Percentiles rank a stretch among this genome's conserved stretches.
These are phyloP conservation scores for Tor tambroides DNA, from an alignment of 2,113 vertebrate species.

Conservation along the genomic window DNA sequence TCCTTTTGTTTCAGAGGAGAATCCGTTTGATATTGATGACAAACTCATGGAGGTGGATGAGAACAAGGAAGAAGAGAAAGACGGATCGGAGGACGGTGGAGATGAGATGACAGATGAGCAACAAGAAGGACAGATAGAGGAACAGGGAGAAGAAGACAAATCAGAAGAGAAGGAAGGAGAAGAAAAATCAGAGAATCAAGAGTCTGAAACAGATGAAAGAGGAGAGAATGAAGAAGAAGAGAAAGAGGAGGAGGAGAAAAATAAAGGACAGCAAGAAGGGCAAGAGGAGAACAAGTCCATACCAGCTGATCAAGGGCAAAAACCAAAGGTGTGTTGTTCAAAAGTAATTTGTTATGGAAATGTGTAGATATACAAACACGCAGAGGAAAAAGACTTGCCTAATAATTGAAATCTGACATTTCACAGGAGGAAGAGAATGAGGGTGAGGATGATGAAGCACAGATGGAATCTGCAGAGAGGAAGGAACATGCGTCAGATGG, in stretches of 20 bases:
- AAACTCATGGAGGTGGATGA: conserved; percentile 76
- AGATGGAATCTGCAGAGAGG: conserved; percentile 79
- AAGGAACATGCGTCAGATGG: conserved; percentile 83
- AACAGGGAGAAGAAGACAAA: conserved; percentile 66
- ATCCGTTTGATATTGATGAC: conserved; percentile 86
- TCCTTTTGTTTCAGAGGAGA: conserved; percentile 74
- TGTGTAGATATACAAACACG: not conserved
- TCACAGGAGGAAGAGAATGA: conserved; percentile 74
- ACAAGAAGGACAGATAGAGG: conserved; percentile 69
- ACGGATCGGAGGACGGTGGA: conserved; percentile 63
- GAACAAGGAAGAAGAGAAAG: conserved; percentile 67
- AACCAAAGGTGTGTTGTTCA: conserved; percentile 80
- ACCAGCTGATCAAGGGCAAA: conserved; percentile 75
- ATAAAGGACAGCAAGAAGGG: conserved; percentile 63
- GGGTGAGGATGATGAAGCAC: conserved; percentile 72
- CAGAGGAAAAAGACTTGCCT: not conserved
- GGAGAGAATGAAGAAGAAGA: conserved; percentile 60
- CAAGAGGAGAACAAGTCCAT: conserved; percentile 64
- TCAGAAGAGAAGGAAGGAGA: conserved; percentile 59
- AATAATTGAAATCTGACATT: not conserved
- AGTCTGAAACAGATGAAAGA: conserved; percentile 50
- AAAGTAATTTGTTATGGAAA: not conserved
- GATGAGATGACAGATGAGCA: conserved; percentile 63
- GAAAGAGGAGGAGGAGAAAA: conserved; percentile 66
- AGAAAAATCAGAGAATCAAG: conserved; percentile 70